A percentile compares a stretch with the other conserved stretches of the same genome.
Conservation (phyloP, 2,888 invertebrate genomes). For the Epirrhoe alternata region DNA sequence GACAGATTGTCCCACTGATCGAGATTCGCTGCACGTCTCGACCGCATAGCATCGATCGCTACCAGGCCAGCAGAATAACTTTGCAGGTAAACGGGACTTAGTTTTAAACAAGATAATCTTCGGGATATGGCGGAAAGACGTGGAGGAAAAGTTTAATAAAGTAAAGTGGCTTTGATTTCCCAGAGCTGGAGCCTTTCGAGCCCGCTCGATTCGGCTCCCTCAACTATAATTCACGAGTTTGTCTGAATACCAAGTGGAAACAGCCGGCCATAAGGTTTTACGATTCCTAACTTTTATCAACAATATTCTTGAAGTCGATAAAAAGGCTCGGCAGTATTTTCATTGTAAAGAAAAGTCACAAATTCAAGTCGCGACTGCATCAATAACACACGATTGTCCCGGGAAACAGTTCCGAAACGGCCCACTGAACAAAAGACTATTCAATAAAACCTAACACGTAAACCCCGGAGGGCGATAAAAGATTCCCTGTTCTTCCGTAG, state of each 20-base stretch:
- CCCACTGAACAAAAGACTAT: constrained; percentile 52
- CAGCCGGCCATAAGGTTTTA: constrained; percentile 9
- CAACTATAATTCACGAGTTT: background rate
- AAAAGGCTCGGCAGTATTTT: constrained; percentile 17
- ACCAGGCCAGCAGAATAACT: constrained; percentile 32
- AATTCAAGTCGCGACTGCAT: constrained; percentile 33
- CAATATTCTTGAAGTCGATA: constrained; percentile 2
- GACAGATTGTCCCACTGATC: constrained; percentile 34
- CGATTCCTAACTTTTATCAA: constrained; percentile 10
- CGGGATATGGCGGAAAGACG: constrained; percentile 11
- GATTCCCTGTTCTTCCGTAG: constrained; percentile 54
- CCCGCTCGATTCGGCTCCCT: background rate
- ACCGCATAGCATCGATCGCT: constrained; percentile 41
- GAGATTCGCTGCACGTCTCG: constrained; percentile 39
- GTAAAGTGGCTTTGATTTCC: constrained; percentile 4
- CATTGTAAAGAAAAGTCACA: constrained; percentile 20
- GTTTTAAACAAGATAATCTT: constrained; percentile 25
- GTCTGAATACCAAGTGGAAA: background rate
- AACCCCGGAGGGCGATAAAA: constrained; percentile 56
- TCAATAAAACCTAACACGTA: constrained; percentile 58
- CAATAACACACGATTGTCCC: constrained; percentile 35
- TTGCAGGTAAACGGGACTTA: constrained; percentile 23
- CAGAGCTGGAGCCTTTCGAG: background rate
- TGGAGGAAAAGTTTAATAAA: constrained; percentile 10
- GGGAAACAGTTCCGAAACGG: constrained; percentile 30